These are phyloP conservation scores for Doryteuthis pealeii DNA, from an alignment of 1,140 invertebrate genomes.

Conservation along the genomic window DNA sequence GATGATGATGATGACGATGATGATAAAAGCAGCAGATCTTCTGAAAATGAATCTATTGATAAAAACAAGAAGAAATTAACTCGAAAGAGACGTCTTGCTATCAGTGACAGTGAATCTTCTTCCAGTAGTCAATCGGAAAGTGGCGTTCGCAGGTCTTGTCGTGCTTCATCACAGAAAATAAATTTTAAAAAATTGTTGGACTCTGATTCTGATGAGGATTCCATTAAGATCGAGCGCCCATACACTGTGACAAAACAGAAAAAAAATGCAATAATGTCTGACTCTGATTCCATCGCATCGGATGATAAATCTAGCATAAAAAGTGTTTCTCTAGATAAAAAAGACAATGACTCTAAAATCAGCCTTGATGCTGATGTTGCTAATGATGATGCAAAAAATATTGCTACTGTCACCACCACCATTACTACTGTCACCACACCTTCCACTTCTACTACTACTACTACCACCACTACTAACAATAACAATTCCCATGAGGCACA, in stretches of 20 bases:
- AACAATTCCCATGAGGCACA: not conserved
- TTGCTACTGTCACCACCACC: not conserved
- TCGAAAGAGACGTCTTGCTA: not conserved
- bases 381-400: not conserved
- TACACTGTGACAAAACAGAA: not conserved
- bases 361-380: not conserved
- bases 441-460: not conserved
- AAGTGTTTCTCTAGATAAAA: not conserved
- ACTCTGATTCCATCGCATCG: not conserved
- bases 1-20: not conserved
- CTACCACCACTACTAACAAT: not conserved
- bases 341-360: not conserved
- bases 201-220: not conserved
- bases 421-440: not conserved
- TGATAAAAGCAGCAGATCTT: not conserved
- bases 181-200: conserved; percentile 6
- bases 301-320: not conserved
- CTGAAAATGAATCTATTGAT: not conserved
- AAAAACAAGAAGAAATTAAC: not conserved
- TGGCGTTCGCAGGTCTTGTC: not conserved
- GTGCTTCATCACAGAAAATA: not conserved
- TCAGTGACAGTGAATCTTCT: conserved; percentile 3
- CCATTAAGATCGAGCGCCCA: not conserved
- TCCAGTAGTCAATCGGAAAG: not conserved
- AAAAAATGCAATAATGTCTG: not conserved